Base-by-base conservation (phyloP, 2,113 vertebrate species). In the Centrocercus urophasianus region DNA sequence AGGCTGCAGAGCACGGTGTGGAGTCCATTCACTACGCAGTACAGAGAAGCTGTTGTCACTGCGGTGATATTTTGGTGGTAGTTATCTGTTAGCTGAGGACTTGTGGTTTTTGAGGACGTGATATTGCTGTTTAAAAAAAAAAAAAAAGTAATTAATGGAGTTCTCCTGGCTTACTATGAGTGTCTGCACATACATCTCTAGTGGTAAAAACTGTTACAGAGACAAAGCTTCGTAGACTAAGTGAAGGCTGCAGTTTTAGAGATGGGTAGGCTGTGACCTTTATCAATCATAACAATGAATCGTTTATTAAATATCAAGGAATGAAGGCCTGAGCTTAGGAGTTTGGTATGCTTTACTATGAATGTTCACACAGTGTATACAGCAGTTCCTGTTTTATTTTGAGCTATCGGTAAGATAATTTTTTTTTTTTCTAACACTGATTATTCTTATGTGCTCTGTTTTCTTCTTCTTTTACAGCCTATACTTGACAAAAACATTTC, bases 1-100 rank as follows among this genome's bases (percentile, higher is more conserved):
- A 36, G 48, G 48, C 30, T 59, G 38, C 72, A 59, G 83, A 43
- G 20, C 22, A 17, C 40, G 3, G 38, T 17, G 32, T 22, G 22
- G 50, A 25, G 6, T 50, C 64, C 34, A 38, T 64, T 56, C 0
- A 0, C 13, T 21, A 4, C 8, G 4, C 3, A 2, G 1, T 11
- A 34, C 16, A 27, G 57, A n/a, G 20, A 42, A 79, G 52, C n/a
- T 45, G 25, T 54, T 78, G 36, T 61, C 43, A 13, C 72, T 70
- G 36, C 27, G 10, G 13, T 18, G 20, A 22, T 27, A 8, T 32
- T 76, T 45, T 36, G 28, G 13, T 83, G 43, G 20, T 19, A 28
- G 24, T 19, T 74, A 43, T 24, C 22, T 52, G 18, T 52, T 36
- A 64, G 66, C 48, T 79, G 75, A 43, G 43, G 34, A 17, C 28